Evolutionary conservation across 2,113 vertebrate genomes (phyloP), one percentile per base, ranked within the genome.

Genomic region (Carassius gibelio): DNA sequence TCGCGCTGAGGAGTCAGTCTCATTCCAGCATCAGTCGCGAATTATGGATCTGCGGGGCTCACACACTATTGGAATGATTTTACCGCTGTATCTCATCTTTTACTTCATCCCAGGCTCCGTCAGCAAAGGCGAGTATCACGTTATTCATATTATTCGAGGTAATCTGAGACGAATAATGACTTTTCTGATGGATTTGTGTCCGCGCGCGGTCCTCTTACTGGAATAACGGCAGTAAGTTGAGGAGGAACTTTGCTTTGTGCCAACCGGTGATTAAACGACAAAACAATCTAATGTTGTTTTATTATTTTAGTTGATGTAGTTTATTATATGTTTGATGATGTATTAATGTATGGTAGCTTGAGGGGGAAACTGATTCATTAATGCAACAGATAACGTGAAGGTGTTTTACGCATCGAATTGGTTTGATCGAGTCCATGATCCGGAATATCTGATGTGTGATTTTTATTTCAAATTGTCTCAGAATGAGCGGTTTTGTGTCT

Each of bases 41-140:
- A 89, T 64, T 79, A 91, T 90, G 90, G 89, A 91, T 89, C 85
- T 86, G 71, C 66, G 62, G 75, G 82, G 80, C 72, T 82, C 71
- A 77, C 82, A 26, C 68, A 59, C 45, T 15, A 52, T 81, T 75
- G 85, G 83, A 77, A 87, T 85, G 88, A 62, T 90, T 68, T 68
- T 86, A 71, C 69, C 71, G 69, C 78, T 91, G 3, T 48, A 66
- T 13, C 75, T 89, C 17, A 77, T 86, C 14, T 81, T 90, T 72
- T 72, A 75, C 75, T 88, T 59, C 57, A 71, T 81, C 75, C 26
- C 59, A 17, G 81, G 82, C 69, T 79, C 88, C 42, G n/a, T 75
- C 71, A 50, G 84, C 48, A 89, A 86, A 89, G 90, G 90, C 89
- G 80, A 89, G 89, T 55, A 34, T 55, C 11, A 38, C 17, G 5